Evolutionary conservation across 2,113 vertebrate genomes (phyloP).

Genomic region (Silurus meridionalis): DNA sequence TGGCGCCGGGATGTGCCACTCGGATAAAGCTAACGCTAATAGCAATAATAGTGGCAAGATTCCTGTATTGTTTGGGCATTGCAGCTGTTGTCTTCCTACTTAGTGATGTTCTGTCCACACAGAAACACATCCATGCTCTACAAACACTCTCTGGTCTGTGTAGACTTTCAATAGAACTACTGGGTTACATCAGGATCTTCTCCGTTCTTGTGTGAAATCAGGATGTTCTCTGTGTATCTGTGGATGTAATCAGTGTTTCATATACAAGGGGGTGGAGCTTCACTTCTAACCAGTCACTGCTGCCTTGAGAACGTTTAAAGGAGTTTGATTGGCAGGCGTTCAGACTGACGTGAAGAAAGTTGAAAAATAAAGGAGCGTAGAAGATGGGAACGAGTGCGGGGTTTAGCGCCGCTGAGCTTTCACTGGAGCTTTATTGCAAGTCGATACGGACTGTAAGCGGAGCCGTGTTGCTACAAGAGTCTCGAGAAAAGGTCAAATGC

Average conservation of each 20-base stretch:
- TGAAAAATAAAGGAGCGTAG: background rate
- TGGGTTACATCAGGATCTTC: background rate
- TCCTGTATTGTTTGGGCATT: background rate
- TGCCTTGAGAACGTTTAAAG: no score
- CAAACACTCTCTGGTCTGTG: background rate
- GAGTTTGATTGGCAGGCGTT: background rate
- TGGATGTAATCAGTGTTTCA: background rate
- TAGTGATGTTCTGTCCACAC: background rate
- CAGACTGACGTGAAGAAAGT: background rate
- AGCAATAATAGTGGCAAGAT: background rate
- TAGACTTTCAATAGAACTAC: no score
- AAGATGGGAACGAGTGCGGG: background rate
- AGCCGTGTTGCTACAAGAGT: slow-evolving; percentile 74
- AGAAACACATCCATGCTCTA: background rate
- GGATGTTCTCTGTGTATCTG: background rate
- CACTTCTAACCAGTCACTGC: background rate
- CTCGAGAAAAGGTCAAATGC: slow-evolving; percentile 75
- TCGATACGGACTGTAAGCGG: slow-evolving; percentile 71
- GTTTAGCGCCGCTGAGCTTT: slow-evolving; percentile 57
- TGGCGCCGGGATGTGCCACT: background rate
- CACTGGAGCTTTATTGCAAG: slow-evolving; percentile 69
- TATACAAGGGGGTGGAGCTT: background rate
- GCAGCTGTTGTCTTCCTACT: slow-evolving; percentile 5
- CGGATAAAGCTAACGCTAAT: background rate
- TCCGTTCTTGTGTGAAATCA: no score